These are phyloP conservation scores for Zapornia atra DNA, from an alignment of 2,113 vertebrate genomes.

Conservation along the genomic window DNA sequence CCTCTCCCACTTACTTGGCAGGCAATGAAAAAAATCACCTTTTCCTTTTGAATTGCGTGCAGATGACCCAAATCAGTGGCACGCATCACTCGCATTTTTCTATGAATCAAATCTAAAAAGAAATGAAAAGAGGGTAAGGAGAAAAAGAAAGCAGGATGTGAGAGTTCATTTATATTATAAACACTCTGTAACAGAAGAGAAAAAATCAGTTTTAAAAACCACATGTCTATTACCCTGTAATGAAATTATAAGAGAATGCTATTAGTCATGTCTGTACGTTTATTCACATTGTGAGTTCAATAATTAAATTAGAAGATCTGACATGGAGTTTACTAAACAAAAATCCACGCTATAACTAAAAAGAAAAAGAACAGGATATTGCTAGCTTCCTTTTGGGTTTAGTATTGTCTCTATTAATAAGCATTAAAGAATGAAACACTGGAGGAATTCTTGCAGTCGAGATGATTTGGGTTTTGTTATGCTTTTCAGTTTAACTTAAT, in stretches of 20 bases:
- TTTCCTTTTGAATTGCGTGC: slow-evolving; percentile 31
- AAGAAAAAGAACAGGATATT: slow-evolving; percentile 7
- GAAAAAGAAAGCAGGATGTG: slow-evolving; percentile 13
- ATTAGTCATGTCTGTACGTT: slow-evolving; percentile 43
- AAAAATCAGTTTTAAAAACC: not conserved
- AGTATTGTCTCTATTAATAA: slow-evolving; percentile 65
- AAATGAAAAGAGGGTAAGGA: slow-evolving; percentile 2
- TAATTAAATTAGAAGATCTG: slow-evolving; percentile 58
- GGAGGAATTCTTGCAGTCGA: slow-evolving; percentile 29
- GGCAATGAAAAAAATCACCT: slow-evolving; percentile 14
- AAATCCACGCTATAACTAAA: not conserved
- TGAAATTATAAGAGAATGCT: slow-evolving; percentile 35
- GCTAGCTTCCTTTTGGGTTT: slow-evolving; percentile 42
- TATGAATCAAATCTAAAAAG: not conserved
- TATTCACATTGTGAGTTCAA: slow-evolving; percentile 31
- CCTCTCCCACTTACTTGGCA: slow-evolving; percentile 21
- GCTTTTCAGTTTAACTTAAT: slow-evolving; percentile 66
- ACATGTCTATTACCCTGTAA: slow-evolving; percentile 8
- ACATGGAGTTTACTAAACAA: slow-evolving; percentile 54
- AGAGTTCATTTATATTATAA: slow-evolving; percentile 36
- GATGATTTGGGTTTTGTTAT: slow-evolving; percentile 53
- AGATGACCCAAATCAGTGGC: slow-evolving; percentile 41
- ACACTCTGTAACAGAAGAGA: not conserved
- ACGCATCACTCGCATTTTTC: not conserved
- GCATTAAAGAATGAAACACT: slow-evolving; percentile 48